phyloP scores from a whole-genome alignment of 2,113 vertebrate species.

The Sceloporus tristichus region DNA sequence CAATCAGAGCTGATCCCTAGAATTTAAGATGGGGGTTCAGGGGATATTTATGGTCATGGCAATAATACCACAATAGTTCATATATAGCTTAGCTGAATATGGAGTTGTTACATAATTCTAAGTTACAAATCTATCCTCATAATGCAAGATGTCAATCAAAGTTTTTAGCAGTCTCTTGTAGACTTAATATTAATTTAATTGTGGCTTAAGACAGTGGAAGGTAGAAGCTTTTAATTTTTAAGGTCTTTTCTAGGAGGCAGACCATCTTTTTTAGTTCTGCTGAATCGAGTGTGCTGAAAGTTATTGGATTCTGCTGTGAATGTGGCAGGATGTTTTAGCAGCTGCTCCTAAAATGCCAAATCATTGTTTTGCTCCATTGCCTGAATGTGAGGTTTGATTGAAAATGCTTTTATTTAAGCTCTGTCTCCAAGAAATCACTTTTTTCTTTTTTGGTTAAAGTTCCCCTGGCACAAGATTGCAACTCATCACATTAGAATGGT shows the following conservation, averaged over 20 bases:
- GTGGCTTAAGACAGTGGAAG: background rate
- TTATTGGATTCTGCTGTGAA: conserved; percentile 13
- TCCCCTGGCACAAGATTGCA: conserved; percentile 43
- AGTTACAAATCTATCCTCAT: too few relatives aligned
- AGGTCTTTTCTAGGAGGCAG: background rate
- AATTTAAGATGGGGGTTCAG: too few relatives aligned
- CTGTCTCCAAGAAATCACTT: conserved; percentile 42
- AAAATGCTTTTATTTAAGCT: conserved; percentile 48
- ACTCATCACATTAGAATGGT: conserved; percentile 49
- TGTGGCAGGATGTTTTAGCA: conserved; percentile 25
- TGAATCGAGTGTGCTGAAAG: background rate
- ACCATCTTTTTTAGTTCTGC: background rate
- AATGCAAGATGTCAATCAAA: too few relatives aligned
- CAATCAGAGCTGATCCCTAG: too few relatives aligned
- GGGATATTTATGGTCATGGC: too few relatives aligned
- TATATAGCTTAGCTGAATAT: too few relatives aligned
- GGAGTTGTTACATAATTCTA: too few relatives aligned
- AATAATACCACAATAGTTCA: too few relatives aligned
- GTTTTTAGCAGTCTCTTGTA: background rate
- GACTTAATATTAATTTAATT: too few relatives aligned
- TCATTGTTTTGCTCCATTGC: conserved; percentile 7
- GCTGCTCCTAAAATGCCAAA: conserved; percentile 31
- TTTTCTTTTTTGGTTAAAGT: conserved; percentile 35
- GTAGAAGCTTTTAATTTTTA: background rate
- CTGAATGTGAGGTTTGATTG: conserved; percentile 40